Evolutionary conservation across 2,113 vertebrate species (phyloP).

Genomic region (Gobio gobio): DNA sequence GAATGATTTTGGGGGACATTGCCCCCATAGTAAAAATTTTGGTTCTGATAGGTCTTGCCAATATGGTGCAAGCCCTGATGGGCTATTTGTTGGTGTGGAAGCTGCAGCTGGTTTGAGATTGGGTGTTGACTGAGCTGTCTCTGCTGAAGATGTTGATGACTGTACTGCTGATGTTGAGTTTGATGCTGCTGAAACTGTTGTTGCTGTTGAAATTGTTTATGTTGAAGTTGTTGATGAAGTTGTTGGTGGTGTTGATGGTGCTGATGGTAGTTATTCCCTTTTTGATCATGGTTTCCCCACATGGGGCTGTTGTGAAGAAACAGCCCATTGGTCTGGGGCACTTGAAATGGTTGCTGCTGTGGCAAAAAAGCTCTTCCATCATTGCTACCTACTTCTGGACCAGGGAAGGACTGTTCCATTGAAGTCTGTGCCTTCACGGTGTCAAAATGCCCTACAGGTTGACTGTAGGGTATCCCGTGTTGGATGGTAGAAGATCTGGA

Average conservation of each 20-base stretch:
- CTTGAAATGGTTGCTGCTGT: conserved; percentile 87
- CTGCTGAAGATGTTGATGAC: conserved; percentile 65
- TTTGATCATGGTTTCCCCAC: conserved; percentile 92
- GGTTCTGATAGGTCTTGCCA: conserved; percentile 84
- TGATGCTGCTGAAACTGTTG: conserved; percentile 66
- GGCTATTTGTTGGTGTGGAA: conserved; percentile 84
- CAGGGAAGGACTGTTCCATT: conserved; percentile 83
- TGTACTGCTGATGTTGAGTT: conserved; percentile 62
- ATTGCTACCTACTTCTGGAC: conserved; percentile 60
- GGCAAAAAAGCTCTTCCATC: conserved; percentile 77
- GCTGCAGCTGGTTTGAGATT: conserved; percentile 67
- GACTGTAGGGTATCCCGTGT: conserved; percentile 78
- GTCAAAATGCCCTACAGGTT: conserved; percentile 85
- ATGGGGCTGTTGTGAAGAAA: conserved; percentile 93
- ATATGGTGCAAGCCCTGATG: conserved; percentile 85
- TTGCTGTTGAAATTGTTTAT: conserved; percentile 70
- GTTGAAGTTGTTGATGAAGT: conserved; percentile 69
- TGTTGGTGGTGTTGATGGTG: conserved; percentile 66
- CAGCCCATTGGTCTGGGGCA: conserved; percentile 87
- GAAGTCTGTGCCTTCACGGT: conserved; percentile 79
- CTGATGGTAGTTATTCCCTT: conserved; percentile 72
- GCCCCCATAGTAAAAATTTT: conserved; percentile 90
- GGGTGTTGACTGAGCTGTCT: conserved; percentile 69
- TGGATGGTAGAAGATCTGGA: conserved; percentile 63
- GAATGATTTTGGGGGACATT: conserved; percentile 73